Percentiles rank a stretch among this genome's conserved stretches.
These are phyloP conservation scores for Patiria miniata DNA, from an alignment of 35 echinoderm and acorn worm species.

Conservation along the genomic window DNA sequence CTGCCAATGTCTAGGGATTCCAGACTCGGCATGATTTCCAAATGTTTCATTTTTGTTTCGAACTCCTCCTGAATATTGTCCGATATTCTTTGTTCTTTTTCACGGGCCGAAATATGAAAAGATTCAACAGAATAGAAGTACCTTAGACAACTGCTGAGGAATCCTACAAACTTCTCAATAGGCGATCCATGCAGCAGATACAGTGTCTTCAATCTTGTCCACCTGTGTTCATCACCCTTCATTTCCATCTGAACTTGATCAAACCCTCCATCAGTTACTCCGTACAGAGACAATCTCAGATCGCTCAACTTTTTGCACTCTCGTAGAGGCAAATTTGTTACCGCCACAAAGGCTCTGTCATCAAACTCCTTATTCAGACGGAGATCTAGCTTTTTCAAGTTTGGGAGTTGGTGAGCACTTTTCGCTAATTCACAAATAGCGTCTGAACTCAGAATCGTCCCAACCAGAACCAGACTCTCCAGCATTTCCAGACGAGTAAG, in stretches of 20 bases:
- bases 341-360: not conserved
- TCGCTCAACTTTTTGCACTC: not conserved
- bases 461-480: not conserved
- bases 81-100: too few species aligned
- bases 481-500: not conserved
- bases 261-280: not conserved
- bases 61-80: too few species aligned
- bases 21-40: too few species aligned
- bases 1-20: too few species aligned
- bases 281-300: conserved; percentile 4
- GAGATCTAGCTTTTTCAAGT: not conserved
- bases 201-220: not conserved
- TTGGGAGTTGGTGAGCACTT: not conserved
- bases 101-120: not conserved
- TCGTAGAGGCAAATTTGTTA: not conserved
- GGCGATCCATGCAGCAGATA: not conserved
- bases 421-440: not conserved
- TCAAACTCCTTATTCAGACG: not conserved
- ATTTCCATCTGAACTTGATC: not conserved
- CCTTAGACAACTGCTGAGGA: not conserved
- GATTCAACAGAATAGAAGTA: not conserved
- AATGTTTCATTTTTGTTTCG: too few species aligned
- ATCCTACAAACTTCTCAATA: not conserved
- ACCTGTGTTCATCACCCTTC: not conserved
- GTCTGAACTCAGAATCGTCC: not conserved